phyloP scores from a whole-genome alignment of 2,113 vertebrate species.

The Coptodon rendalli region DNA sequence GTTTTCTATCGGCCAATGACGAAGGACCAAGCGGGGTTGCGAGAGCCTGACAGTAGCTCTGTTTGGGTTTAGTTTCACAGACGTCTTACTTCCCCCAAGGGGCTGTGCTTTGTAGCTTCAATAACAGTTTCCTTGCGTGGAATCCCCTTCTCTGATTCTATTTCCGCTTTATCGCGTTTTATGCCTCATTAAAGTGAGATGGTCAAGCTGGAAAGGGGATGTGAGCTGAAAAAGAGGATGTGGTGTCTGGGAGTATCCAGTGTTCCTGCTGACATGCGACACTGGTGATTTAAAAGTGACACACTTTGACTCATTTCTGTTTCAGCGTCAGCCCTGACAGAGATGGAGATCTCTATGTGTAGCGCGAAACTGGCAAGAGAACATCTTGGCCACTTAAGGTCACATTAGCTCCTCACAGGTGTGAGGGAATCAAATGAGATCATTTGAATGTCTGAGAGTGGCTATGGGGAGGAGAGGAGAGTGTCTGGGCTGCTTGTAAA shows the following conservation, averaged over 20 bases:
- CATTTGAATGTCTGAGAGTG: constrained; percentile 61
- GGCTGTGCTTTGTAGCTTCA: constrained; percentile 39
- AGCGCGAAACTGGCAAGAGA: not conserved
- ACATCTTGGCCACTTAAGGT: constrained; percentile 45
- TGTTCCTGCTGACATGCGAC: constrained; percentile 33
- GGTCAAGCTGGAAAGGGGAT: constrained; percentile 66
- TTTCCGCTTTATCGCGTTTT: constrained; percentile 50
- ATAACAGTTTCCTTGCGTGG: constrained; percentile 38
- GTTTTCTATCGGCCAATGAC: not conserved
- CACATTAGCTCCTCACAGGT: constrained; percentile 74
- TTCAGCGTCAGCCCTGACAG: not conserved
- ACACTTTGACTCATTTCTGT: not conserved
- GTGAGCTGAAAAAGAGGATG: constrained; percentile 70
- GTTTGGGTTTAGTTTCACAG: constrained; percentile 48
- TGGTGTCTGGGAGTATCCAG: constrained; percentile 36
- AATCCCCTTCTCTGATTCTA: constrained; percentile 53
- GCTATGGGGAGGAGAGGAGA: constrained; percentile 14
- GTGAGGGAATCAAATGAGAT: constrained; percentile 77
- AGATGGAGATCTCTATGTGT: not conserved
- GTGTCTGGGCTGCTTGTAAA: constrained; percentile 32
- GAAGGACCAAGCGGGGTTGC: not conserved
- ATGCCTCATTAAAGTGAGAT: constrained; percentile 30
- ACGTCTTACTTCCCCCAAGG: constrained; percentile 37
- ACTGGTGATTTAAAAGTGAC: not conserved
- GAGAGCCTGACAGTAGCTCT: constrained; percentile 36